phyloP scores from a whole-genome alignment of 2,113 vertebrate genomes.

The Clarias macrocephalus region DNA sequence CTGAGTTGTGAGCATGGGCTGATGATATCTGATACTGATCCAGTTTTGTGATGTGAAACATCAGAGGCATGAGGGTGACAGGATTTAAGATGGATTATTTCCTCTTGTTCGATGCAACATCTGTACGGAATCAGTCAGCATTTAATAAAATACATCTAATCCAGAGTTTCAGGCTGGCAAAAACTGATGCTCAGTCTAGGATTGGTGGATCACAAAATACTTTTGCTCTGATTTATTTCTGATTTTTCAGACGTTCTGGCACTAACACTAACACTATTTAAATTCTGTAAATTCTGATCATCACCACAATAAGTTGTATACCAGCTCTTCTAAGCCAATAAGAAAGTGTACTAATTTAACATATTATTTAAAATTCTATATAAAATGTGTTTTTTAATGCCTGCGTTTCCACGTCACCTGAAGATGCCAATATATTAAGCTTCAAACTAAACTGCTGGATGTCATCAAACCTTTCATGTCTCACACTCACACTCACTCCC shows the following conservation, averaged over 20 bases:
- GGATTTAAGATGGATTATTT: neutral
- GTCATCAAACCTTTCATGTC: conserved; percentile 84
- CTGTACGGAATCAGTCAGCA: neutral
- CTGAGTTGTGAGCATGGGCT: neutral
- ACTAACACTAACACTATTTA: neutral
- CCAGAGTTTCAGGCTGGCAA: neutral
- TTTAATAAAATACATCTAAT: neutral
- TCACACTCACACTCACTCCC: conserved; percentile 85
- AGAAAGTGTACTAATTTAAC: neutral
- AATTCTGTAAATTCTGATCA: neutral
- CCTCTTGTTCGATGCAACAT: neutral
- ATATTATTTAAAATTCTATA: neutral
- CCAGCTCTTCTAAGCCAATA: neutral
- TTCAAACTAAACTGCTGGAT: conserved; percentile 22
- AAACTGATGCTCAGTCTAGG: neutral
- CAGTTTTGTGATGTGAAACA: neutral
- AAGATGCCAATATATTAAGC: conserved; percentile 31
- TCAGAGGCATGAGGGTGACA: neutral
- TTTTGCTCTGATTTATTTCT: neutral
- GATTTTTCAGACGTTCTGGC: neutral
- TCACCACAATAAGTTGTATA: neutral
- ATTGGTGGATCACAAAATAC: neutral
- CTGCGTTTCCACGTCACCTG: neutral
- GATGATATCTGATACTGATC: neutral
- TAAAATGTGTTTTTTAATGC: neutral